Base-by-base conservation (phyloP, 2,888 invertebrate genomes). In the Dorcus hopei region DNA sequence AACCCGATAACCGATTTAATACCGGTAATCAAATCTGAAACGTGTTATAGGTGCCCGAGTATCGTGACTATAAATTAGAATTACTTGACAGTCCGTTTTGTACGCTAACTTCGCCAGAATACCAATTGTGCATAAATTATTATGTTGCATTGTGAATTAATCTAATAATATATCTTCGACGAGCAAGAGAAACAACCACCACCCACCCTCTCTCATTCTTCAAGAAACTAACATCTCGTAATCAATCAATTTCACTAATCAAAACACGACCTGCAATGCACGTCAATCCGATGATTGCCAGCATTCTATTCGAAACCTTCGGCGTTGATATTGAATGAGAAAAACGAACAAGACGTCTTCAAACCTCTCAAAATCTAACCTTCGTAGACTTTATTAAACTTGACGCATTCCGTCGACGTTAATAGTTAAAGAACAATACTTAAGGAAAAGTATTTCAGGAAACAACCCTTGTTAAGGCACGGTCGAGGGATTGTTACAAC, bases 51-150 rank as follows among this genome's bases (percentile, higher is more conserved):
- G 65, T 65, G 61, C 61, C 60, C 61, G 47, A 56, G 61, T 69
- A 67, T 67, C 69, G 70, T 69, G 71, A 68, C 69, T 65, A 71
- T 71, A 70, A 70, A 70, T 71, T 70, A 70, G 68, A 69, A 69
- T 70, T 68, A 71, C 68, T 68, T 71, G 70, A 71, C 70, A 68
- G 68, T 64, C 62, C 66, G 69, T 71, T 70, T 71, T 69, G 67
- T 69, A 66, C 63, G 63, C 63, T 59, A 65, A 66, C 65, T 68
- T 64, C 65, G 54, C 61, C 62, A 58, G 66, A 65, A 68, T 68
- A 67, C 65, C 67, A 68, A 70, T 70, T 67, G 67, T 65, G 65
- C 66, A 69, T 70, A 68, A 70, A 69, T 69, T 68, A 68, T 61
- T 65, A 63, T 65, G 67, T 68, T 68, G 68, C 62, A 67, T 66